Conservation (phyloP, 92 coral and sea anemone genomes). For the Palythoa heliodiscus region DNA sequence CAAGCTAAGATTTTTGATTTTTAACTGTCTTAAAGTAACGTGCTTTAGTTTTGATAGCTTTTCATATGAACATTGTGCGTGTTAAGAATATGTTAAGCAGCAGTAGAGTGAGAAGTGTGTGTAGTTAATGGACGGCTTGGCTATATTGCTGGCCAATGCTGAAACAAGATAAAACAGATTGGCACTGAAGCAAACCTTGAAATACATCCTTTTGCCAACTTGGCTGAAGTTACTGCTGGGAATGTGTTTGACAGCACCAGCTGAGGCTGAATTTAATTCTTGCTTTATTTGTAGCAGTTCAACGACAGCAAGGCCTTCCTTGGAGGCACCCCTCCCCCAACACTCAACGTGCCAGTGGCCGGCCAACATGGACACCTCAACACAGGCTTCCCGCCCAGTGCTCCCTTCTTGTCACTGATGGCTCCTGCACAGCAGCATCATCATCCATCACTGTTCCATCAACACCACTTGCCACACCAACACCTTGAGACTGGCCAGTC, state of each 20-base stretch:
- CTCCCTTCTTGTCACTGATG: slow-evolving; percentile 82
- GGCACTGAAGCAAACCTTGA: background rate
- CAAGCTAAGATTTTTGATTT: background rate
- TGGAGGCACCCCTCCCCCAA: slow-evolving; percentile 91
- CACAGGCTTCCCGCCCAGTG: slow-evolving; percentile 69
- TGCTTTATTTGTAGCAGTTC: slow-evolving; percentile 46
- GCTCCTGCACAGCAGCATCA: slow-evolving; percentile 85
- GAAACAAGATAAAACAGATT: background rate
- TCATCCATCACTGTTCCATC: slow-evolving; percentile 77
- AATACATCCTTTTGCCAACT: no score
- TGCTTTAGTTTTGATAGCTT: background rate
- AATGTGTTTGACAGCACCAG: no score
- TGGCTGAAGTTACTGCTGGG: no score
- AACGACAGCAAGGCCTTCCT: slow-evolving; percentile 83
- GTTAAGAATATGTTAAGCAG: no score
- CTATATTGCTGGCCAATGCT: no score
- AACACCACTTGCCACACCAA: slow-evolving; percentile 79
- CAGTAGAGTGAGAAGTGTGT: no score
- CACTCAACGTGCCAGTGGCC: slow-evolving; percentile 75
- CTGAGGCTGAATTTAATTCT: background rate
- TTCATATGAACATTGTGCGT: no score
- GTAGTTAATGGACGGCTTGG: no score
- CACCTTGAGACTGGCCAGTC: slow-evolving; percentile 80
- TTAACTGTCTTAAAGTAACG: background rate
- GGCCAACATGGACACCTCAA: slow-evolving; percentile 87